Base-by-base conservation (phyloP, 2,113 vertebrate genomes). In the Amazona guildingii region DNA sequence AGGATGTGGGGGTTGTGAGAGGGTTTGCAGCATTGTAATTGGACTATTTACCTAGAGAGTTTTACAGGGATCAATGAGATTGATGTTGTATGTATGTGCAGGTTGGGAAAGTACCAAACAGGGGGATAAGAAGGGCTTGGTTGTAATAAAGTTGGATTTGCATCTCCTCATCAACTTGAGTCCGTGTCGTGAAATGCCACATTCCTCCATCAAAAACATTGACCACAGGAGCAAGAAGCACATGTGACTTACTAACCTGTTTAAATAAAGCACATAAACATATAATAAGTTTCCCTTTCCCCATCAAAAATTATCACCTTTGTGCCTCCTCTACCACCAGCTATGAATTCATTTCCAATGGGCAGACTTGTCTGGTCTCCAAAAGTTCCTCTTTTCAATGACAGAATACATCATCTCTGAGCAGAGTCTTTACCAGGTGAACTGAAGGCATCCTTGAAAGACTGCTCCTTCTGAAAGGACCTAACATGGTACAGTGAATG, bases 391-490 rank as follows among this genome's bases (percentile, higher is more conserved):
- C 66, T 82, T 89, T 37, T 29, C 52, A 76, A 31, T 49, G 78
- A 73, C 86, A 86, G 67, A 49, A 73, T 44, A 9, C 24, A 82
- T 31, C 31, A 69, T 52, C 70, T 89, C 41, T 43, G 74, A 80
- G 72, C 21, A 70, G 33, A 76, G n/a, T 29, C 18, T 93, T 88
- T 94, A 68, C 52, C 54, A 39, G 73, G 28, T 29, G 86, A 85
- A 68, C 74, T 66, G 57, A 90, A 95, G 62, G 57, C 41, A 85
- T 68, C 51, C 75, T 86, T 88, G 79, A 92, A 70, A 88, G 85
- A 48, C 39, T 43, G 74, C 41, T 48, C 44, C 48, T 96, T 93
- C 82, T 93, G 68, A 93, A 90, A 90, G 55, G 68, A 49, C 72
- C 76, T 78, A 70, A 77, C 49, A 81, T 54, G 41, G 33, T 78